Base-by-base conservation (phyloP, 2,888 invertebrate genomes). In the Drosophila neotestacea region DNA sequence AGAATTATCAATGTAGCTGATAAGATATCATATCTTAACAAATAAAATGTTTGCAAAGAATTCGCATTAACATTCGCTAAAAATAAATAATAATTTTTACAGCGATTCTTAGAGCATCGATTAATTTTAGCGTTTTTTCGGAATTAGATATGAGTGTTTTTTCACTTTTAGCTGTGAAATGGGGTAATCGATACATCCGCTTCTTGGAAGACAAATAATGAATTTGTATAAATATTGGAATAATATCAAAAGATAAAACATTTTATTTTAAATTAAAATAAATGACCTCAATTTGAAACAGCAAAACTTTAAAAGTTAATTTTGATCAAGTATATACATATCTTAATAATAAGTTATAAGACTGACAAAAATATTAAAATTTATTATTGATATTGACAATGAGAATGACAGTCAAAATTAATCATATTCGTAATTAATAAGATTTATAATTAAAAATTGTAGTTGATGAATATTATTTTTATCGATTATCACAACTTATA, bases 1-100 rank as follows among this genome's bases (percentile, higher is more conserved):
- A 4, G n/a, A 36, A 46, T 46, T 46, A 56, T 56, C 56, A 46
- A 13, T 7, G 2, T 0, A 28, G 38, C n/a, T 13, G 56, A 56
- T 56, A 56, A 56, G 56, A 56, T 56, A 46, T 46, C 36, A 10
- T 56, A 56, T 56, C 56, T 46, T 4, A 9, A 13, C 13, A 38
- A n/a, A 27, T 28, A 13, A 56, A 46, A 46, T 28, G 13, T 27
- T 9, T 28, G 28, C 13, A 13, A 44, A 27, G 46, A 56, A 56
- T 56, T 46, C 56, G 36, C 46, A 46, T 56, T 44, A 56, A 46
- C 46, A 56, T 44, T 44, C 56, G 36, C 36, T 6, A 56, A 51
- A 51, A 28, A 36, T 38, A 36, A 38, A 27, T 22, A 41, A 55
- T 34, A 22, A 34, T 55, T n/a, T 13, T 44, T 4, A 5, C 9